Evolutionary conservation across 1,140 invertebrate species (phyloP), one percentile per base, ranked within the genome.

Genomic region (Marisa cornuarietis): DNA sequence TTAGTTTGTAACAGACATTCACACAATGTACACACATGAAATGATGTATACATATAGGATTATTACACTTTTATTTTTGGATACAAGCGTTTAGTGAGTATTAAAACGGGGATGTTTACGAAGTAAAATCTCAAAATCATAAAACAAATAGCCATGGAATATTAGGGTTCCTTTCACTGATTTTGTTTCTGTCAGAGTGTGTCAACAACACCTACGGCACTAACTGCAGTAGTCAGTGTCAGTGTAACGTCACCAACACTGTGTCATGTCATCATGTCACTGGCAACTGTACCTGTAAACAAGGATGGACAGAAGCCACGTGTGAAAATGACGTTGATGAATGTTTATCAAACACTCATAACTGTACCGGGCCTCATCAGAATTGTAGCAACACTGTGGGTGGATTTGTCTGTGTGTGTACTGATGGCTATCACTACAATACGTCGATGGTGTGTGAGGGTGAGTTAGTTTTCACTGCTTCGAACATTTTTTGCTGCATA

Each of bases 301-400:
- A 68, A 16, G 76, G 76, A 42, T 78, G 76, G 76, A 66, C 18
- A 66, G 76, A 63, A 18, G 24, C 6, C 16, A 68, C 18, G 4
- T 78, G 76, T 69, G 42, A 75, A 16, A 68, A n/a, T 14, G 65
- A 68, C 65, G 10, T 68, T 11, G 65, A 68, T 61, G 82, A 81
- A 74, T 87, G 86, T 68, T 63, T 58, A 11, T 31, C 62, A 0
- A 79, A 20, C 14, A 42, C 52, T 18, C 79, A n/a, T 58, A 31
- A 0, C 22, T 75, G 24, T 16, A 49, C 4, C 7, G 31, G n/a
- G 20, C 26, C 1, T 13, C 5, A 68, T 31, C 13, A 68, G 65
- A 31, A 2, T 1, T 68, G 65, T 68, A 68, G 14, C 11, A 68
- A 68, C 26, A 68, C 65, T 31, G 26, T 11, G 22, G 65, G 65